Evolutionary conservation across 2,888 invertebrate genomes (phyloP), one percentile per base, ranked within the genome.

Genomic region (Adelognathus sp.): DNA sequence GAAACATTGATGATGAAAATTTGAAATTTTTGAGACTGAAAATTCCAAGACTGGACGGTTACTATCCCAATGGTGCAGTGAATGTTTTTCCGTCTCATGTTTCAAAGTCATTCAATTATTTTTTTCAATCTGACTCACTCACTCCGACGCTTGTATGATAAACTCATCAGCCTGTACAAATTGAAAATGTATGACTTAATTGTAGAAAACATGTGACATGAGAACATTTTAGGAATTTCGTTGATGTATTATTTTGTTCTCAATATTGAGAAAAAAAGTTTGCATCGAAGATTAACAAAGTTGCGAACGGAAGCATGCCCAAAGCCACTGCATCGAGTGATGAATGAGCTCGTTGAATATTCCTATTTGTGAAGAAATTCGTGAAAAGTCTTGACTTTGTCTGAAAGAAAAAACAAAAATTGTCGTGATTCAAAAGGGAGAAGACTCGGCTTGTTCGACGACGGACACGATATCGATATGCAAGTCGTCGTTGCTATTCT

Each of bases 401-500:
- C 41, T 56, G 18, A 44, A 60, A 7, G 50, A 60, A 33, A 18
- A 56, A 27, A 58, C 7, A 58, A 60, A 18, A 66, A 81, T 50
- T 58, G 11, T 76, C 29, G 16, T 39, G 64, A 82, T 79, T 81
- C 85, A 31, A 92, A n/a, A 95, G 93, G 95, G 95, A 86, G 96
- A 96, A 92, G 96, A 96, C 88, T 95, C 94, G 21, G 95, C 95
- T 83, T 95, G 95, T 89, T 95, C 95, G 58, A 94, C 94, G 87
- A 88, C 92, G 24, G 95, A 95, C 88, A 95, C 97, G 82, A 97
- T 97, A 95, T 97, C 97, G 80, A 96, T 97, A 91, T 97, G 97
- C 93, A 97, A 97, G 92, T 97, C 97, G 80, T 97, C 97, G 91
- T 93, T 97, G 84, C 93, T 98, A 77, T 98, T 98, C 93, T 98